Evolutionary conservation across 2,113 vertebrate species (phyloP).

Genomic region (Climacteris rufus): DNA sequence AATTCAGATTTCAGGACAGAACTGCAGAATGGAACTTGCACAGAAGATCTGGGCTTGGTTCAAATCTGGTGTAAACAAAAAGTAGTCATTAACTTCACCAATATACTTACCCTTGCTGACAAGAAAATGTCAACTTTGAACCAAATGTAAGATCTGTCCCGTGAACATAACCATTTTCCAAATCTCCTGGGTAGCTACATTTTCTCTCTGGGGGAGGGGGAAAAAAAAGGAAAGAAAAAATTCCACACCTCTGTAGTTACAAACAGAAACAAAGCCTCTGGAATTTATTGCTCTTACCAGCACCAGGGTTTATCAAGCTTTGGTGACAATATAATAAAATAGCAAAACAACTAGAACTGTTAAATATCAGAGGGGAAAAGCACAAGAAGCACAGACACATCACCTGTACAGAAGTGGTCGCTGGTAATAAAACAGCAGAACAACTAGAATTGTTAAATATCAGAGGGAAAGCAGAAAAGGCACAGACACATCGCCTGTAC

Average conservation of each 20-base stretch:
- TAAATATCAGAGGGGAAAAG: fast-evolving
- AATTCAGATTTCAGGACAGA: not conserved
- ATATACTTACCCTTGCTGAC: constrained; percentile 60
- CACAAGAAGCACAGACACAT: not conserved
- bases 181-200: not conserved
- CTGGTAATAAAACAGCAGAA: not conserved
- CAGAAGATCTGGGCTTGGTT: not conserved
- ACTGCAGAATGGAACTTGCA: not conserved
- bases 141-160: not conserved
- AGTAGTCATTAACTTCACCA: not conserved
- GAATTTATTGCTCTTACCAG: fast-evolving
- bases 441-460: fast-evolving
- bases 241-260: not conserved
- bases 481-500: not conserved
- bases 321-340: fast-evolving
- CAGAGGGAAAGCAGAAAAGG: not conserved
- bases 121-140: constrained; percentile 2
- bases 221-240: not conserved
- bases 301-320: not conserved
- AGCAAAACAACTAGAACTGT: not conserved
- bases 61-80: not conserved
- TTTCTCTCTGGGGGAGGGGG: not conserved
- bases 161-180: not conserved
- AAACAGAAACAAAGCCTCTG: not conserved
- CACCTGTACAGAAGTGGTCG: not conserved